Base-by-base conservation (phyloP, 2,888 invertebrate species). In the Physocephala rufipes region DNA sequence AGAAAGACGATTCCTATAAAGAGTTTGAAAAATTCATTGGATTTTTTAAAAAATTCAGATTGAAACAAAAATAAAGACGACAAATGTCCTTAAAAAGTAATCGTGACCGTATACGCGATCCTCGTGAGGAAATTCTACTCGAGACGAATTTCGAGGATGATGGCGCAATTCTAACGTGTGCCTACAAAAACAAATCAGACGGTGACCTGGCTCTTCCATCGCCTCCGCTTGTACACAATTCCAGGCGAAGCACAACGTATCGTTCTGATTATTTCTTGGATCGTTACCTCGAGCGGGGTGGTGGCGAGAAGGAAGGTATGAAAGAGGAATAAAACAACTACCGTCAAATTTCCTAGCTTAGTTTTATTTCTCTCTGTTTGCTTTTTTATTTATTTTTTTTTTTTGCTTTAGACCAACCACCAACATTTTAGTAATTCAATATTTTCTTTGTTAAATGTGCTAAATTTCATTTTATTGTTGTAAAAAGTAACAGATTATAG, bases 81-180 rank as follows among this genome's bases (percentile, higher is more conserved):
- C 78, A 76, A 69, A 83, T 83, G 82, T 58, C 75, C 24, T 75
- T 73, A 13, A 78, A 78, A 75, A 80, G 76, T 70, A 81, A 83
- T 74, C 83, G 83, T 2, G 84, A 85, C 79, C 84, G 82, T 36
- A 75, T 82, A 65, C 81, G 84, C n/a, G 86, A 86, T 82, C 86
- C 84, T 2, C 84, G 86, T 69, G 86, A 86, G 76, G 85, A 86
- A 74, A 85, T 86, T 64, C 78, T 86, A n/a, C 81, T 87, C 72
- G 87, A 87, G 79, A 87, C 87, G 16, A 87, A 87, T 77, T 87
- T 87, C 71, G 87, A 87, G 78, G 84, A 86, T 55, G 87, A 86
- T 71, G 86, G 84, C 61, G 36, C n/a, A n/a, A 79, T 84, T n/a
- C 74, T 86, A 65, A 87, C 87, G 28, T 82, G 82, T 49, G 86